Evolutionary conservation across 2,797 vertebrate species (phyloP), one percentile per base, ranked within the genome.

Genomic region (Cheracebus regulus): DNA sequence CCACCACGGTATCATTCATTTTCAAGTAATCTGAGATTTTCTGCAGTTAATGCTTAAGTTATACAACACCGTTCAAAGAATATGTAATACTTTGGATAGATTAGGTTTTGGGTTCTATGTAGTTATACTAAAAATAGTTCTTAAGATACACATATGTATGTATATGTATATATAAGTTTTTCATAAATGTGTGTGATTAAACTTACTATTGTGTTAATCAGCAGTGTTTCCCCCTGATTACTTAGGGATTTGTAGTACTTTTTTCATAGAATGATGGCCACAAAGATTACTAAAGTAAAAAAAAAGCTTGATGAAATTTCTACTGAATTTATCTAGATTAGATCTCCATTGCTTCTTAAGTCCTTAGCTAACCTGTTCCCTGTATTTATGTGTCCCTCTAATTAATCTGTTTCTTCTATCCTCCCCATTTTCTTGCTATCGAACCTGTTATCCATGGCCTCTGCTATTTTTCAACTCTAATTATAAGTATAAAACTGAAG

Each of bases 1-100:
- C 86, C 19, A 52, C 67, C 55, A n/a, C 19, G 64, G 6, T 95
- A 46, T 76, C 52, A 57, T 88, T 91, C 41, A 90, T 85, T 93
- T 75, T 73, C 8, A 91, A 94, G 30, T 72, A 80, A 91, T 89
- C 83, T 72, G 79, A 87, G 41, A n/a, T 83, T 84, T 88, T 90
- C 39, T 94, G 26, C 14, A 76, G 6, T 88, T 33, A 39, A 30
- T 41, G 36, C 55, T 67, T 64, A 57, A 82, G 41, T 87, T 83
- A 33, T 81, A 7, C 92, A 67, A 80, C 33, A 28, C 20, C 83
- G 6, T 89, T 93, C 80, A 82, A 22, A 94, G 28, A 39, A n/a
- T 58, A 55, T 46, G 20, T 28, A 50, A 5, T 87, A 46, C 91
- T 93, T 87, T 85, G 22, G 8, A 41, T 57, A 86, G 67, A 9